Conservation (phyloP, 2,113 vertebrate species). For the Chlorodrepanis virens region DNA sequence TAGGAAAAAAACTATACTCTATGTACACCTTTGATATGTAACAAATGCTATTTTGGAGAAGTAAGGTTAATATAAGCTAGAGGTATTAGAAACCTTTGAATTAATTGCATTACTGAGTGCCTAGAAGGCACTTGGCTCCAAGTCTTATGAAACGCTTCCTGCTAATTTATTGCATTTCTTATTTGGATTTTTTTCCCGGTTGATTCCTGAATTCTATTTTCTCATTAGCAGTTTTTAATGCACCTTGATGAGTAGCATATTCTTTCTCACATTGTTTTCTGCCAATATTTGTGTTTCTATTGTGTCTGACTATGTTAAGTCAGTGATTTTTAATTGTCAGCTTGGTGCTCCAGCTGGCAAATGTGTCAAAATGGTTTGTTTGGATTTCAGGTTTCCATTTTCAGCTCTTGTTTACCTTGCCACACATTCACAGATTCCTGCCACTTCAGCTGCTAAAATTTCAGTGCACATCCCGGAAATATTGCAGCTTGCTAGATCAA, state of each 20-base stretch:
- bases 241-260: not conserved
- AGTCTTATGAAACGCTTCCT: not conserved
- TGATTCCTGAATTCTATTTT: not conserved
- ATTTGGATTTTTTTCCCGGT: not conserved
- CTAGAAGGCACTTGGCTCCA: not conserved
- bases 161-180: not conserved
- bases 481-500: not conserved
- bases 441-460: not conserved
- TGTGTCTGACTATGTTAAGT: conserved; percentile 5
- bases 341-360: not conserved
- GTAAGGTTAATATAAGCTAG: not conserved
- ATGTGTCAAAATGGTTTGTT: not conserved
- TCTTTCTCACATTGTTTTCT: not conserved
- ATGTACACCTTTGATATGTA: not conserved
- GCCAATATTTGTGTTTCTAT: conserved; percentile 23
- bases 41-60: not conserved
- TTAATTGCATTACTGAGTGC: not conserved
- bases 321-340: conserved; percentile 20
- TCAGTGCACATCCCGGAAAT: not conserved
- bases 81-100: not conserved
- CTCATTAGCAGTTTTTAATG: not conserved
- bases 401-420: conserved; percentile 10
- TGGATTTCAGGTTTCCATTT: conserved; percentile 27
- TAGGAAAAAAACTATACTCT: not conserved
- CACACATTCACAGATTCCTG: not conserved